Conservation (phyloP, 2,888 invertebrate genomes). For the Smittia sp. region DNA sequence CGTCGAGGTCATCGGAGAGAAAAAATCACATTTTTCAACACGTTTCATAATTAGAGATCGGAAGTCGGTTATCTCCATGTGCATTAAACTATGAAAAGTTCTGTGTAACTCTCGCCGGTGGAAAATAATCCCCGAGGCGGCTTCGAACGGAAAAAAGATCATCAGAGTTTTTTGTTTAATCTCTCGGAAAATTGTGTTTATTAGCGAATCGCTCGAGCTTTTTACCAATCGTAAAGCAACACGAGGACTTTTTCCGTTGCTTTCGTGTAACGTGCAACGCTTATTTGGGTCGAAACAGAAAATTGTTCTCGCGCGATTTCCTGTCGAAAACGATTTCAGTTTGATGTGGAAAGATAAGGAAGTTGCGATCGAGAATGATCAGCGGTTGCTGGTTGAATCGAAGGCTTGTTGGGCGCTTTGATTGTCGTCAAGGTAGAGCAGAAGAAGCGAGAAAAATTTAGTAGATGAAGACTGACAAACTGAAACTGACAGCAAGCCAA, state of each 20-base stretch:
- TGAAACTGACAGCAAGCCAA: too few species aligned
- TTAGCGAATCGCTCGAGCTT: conserved; percentile 31
- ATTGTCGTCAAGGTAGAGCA: too few species aligned
- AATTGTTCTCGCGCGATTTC: too few species aligned
- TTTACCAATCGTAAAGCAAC: neutral
- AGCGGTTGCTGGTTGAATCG: too few species aligned
- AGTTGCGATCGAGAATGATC: too few species aligned
- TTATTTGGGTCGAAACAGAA: too few species aligned
- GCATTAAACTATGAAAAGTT: conserved; percentile 40
- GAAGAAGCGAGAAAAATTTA: too few species aligned
- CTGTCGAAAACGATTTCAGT: too few species aligned
- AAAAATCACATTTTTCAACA: neutral
- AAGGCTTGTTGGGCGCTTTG: too few species aligned
- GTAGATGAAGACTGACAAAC: too few species aligned
- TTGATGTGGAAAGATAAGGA: too few species aligned
- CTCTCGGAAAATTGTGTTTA: conserved; percentile 40
- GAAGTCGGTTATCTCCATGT: conserved; percentile 39
- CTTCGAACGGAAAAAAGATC: conserved; percentile 1
- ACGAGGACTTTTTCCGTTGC: neutral
- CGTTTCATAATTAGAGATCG: conserved; percentile 39
- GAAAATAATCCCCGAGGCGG: neutral
- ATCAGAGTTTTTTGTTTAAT: conserved; percentile 26
- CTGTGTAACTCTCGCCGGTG: neutral
- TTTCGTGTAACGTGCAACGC: too few species aligned
- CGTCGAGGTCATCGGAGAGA: conserved; percentile 14